A percentile compares a stretch with the other conserved stretches of the same genome.
phyloP scores from a whole-genome alignment of 2,113 vertebrate genomes.

The Malurus alboscapulatus region DNA sequence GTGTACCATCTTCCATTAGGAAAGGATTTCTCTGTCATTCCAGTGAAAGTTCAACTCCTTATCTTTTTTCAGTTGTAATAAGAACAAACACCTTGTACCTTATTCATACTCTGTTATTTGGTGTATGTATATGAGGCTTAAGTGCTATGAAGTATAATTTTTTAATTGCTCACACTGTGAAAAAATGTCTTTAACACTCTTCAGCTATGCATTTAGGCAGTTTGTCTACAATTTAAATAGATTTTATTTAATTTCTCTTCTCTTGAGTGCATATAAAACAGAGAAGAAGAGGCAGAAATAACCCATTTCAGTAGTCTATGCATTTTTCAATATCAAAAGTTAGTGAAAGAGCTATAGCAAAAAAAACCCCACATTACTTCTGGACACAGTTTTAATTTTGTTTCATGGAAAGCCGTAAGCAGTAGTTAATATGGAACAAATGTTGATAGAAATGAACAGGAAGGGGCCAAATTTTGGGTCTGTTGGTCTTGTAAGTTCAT shows the following conservation, averaged over 20 bases:
- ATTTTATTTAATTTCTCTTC: slow-evolving; percentile 16
- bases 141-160: slow-evolving; percentile 49
- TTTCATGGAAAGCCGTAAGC: neutral
- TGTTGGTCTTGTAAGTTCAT: neutral
- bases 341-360: neutral
- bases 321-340: neutral
- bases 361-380: neutral
- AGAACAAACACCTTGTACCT: slow-evolving; percentile 25
- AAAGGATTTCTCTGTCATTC: slow-evolving; percentile 1
- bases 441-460: neutral
- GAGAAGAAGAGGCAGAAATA: neutral
- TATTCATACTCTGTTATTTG: slow-evolving; percentile 17
- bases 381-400: neutral
- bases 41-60: slow-evolving; percentile 8
- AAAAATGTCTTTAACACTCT: slow-evolving; percentile 50
- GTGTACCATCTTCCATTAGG: neutral
- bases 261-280: neutral
- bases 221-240: slow-evolving; percentile 18
- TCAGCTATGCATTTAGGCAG: slow-evolving; percentile 38
- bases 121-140: slow-evolving; percentile 16
- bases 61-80: slow-evolving; percentile 39
- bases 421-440: neutral
- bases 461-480: neutral
- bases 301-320: neutral
- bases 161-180: slow-evolving; percentile 45